Conservation (phyloP, 2,888 invertebrate species). For the Limnephilus rhombicus region DNA sequence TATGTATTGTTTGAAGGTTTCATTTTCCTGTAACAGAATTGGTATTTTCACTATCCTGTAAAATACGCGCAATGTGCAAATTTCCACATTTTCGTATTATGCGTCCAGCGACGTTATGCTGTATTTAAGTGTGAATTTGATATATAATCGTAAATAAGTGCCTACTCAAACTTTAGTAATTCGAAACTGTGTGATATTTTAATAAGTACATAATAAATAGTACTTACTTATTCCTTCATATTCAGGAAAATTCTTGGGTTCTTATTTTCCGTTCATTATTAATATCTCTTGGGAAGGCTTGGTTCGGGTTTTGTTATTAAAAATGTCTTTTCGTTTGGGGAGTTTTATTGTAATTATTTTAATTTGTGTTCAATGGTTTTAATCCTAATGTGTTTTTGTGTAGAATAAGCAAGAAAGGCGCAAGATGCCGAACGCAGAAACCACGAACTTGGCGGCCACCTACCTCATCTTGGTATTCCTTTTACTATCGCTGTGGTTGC, state of each 20-base stretch:
- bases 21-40: no score
- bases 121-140: background rate
- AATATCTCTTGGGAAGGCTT: background rate
- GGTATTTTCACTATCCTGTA: no score
- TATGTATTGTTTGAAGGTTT: no score
- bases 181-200: background rate
- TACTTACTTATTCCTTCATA: background rate
- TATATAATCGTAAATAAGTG: background rate
- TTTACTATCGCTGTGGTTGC: conserved; percentile 82
- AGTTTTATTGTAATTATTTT: background rate
- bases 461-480: conserved; percentile 83
- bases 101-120: no score
- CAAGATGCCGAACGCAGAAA: conserved; percentile 79
- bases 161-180: background rate
- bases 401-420: conserved; percentile 55
- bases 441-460: conserved; percentile 83
- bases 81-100: no score
- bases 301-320: no score
- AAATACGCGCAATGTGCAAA: no score
- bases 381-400: background rate
- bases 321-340: no score
- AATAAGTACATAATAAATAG: background rate
- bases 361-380: background rate
- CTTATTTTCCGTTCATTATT: background rate
- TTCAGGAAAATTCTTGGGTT: background rate